Base-by-base conservation (phyloP, 1,140 invertebrate species). In the Drosophila pandora region DNA sequence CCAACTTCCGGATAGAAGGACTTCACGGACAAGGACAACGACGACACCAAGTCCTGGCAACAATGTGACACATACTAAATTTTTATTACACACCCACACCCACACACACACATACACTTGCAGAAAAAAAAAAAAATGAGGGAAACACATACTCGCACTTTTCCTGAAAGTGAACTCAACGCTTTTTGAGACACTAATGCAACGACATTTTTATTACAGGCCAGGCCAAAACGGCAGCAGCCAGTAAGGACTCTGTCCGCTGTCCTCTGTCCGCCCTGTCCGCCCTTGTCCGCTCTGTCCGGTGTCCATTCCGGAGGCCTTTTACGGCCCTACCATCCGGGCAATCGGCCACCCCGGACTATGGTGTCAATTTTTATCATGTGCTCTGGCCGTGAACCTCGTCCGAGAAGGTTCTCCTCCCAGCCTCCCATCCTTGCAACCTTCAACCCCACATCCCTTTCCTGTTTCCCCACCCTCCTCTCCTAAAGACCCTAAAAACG, bases 11-110 rank as follows among this genome's bases (percentile, higher is more conserved):
- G 83, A 47, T 9, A 43, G 32, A 43, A 43, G 67, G 71, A 50
- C 21, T 37, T 37, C 10, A 4, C 6, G 32, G 3, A 12, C 22
- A 43, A n/a, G 55, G 43, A 45, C 6, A 43, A 17, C 12, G 28
- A 3, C 17, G 57, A 59, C 47, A 5, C 52, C 57, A 2, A 43
- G 41, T 43, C 41, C 41, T 28, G 61, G 60, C 61, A 76, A 88
- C 79, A 83, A 88, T 83, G 82, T 87, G 83, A 88, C 83, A 87
- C 83, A 87, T 88, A 87, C 62, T 87, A 88, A 79, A 87, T 78
- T 88, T 87, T 88, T 87, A 87, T 88, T 87, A 87, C 70, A 49
- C 69, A 47, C 62, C 43, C 58, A 48, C 48, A 34, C 41, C 17
- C 56, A 45, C 55, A 62, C 71, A 34, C 3, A 17, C 21, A 64